Percentiles rank a stretch among this genome's conserved stretches.
These are phyloP conservation scores for Neosilurus hyrtlii DNA, from an alignment of 2,797 vertebrate species.

Conservation along the genomic window DNA sequence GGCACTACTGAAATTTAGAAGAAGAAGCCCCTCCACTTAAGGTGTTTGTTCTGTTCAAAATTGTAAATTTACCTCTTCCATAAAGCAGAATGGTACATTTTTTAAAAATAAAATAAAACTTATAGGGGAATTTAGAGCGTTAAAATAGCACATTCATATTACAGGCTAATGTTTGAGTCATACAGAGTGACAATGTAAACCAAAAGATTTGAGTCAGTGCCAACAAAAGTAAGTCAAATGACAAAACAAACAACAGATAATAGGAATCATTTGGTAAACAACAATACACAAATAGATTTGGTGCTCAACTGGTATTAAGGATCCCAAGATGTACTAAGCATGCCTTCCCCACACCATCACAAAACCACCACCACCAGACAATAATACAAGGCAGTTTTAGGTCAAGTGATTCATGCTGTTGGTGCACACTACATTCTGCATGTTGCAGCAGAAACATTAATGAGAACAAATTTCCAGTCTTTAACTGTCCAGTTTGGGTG, in stretches of 20 bases:
- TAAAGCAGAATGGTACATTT: neutral
- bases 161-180: neutral
- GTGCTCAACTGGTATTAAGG: neutral
- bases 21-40: neutral
- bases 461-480: neutral
- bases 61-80: neutral
- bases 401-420: neutral
- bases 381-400: neutral
- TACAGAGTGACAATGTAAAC: neutral
- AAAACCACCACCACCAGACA: neutral
- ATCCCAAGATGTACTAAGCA: neutral
- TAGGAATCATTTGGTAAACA: neutral
- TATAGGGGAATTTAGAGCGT: neutral
- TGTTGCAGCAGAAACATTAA: neutral
- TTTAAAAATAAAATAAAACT: neutral
- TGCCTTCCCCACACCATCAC: neutral
- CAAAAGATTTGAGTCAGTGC: neutral
- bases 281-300: neutral
- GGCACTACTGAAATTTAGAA: neutral
- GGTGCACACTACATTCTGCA: neutral
- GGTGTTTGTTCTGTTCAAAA: neutral
- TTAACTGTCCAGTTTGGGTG: neutral
- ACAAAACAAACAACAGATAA: too few species aligned
- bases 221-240: too few species aligned
- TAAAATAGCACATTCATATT: neutral